Base-by-base conservation (phyloP, 2,797 vertebrate species). In the Helostoma temminkii region DNA sequence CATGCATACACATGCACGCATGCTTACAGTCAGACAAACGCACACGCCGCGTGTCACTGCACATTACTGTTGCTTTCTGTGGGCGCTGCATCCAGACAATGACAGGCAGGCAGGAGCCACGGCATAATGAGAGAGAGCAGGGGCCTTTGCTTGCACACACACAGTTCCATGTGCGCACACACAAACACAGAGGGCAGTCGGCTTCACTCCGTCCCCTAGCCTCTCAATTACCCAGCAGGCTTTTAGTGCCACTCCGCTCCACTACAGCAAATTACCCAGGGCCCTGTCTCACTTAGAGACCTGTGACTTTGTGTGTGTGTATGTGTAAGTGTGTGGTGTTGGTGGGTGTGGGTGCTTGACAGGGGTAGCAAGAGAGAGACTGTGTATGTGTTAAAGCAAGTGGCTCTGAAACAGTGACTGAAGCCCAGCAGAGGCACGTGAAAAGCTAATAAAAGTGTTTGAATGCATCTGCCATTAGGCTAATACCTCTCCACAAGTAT, bases 171-270 rank as follows among this genome's bases (percentile, higher is more conserved):
- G 11, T 59, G 15, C 72, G 78, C 82, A 87, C 81, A 72, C 76
- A 72, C 26, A 9, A 75, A 83, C 66, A 53, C 83, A 89, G 83
- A 90, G 89, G 90, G 90, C 89, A 91, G 89, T 89, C 87, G 71
- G 91, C 92, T 91, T 92, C 93, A 91, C 91, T 93, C 88, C 80
- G 83, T 92, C 89, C 92, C 88, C 89, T 93, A 93, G 95, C 94
- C 95, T 93, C 95, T 97, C 95, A 97, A 97, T 98, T 97, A 97
- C 95, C 89, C 94, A 96, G 93, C 94, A 92, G 95, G 96, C 96
- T 97, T 97, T 97, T 96, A 97, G 96, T 95, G 94, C 93, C 73
- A 93, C 94, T 93, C 89, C 83, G 94, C 92, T 93, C 95, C 93
- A 94, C 94, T 94, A 95, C 95, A 95, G 96, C 94, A 96, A 97